Conservation (phyloP, 2,113 vertebrate species). For the Cacatua alba region DNA sequence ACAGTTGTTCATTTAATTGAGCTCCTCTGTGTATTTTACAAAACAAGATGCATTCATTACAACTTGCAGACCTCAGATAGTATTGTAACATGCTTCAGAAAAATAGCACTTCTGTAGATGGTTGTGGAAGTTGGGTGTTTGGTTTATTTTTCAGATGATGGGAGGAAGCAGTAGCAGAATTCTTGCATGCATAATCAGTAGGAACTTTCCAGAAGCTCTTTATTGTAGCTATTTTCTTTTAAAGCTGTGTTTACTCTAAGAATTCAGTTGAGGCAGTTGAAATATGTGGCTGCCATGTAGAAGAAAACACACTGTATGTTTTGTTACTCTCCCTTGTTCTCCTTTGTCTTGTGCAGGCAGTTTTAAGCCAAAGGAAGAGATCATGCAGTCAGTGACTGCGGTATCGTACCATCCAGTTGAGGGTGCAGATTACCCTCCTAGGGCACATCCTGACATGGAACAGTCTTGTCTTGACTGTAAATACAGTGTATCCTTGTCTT, state of each 20-base stretch:
- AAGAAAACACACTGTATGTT: constrained; percentile 38
- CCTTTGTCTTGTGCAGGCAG: constrained; percentile 49
- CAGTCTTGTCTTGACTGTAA: background rate
- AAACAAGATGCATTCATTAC: constrained; percentile 58
- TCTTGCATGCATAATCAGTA: constrained; percentile 58
- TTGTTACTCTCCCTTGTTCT: constrained; percentile 57
- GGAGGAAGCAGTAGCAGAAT: constrained; percentile 54
- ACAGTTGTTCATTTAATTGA: constrained; percentile 63
- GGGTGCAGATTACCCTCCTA: background rate
- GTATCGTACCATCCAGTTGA: background rate
- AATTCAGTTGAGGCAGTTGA: constrained; percentile 52
- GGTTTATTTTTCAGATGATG: constrained; percentile 58
- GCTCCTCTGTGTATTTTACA: constrained; percentile 60
- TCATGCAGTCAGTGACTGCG: background rate
- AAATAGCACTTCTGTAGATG: constrained; percentile 16
- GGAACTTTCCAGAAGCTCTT: constrained; percentile 69
- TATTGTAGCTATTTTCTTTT: constrained; percentile 63
- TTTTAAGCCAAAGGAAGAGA: constrained; percentile 26
- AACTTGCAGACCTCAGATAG: constrained; percentile 40
- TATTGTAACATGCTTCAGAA: constrained; percentile 11
- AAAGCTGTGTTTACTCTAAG: constrained; percentile 68
- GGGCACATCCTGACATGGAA: background rate
- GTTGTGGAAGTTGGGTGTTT: constrained; percentile 56
- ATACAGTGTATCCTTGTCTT: background rate
- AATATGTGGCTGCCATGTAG: constrained; percentile 36